Evolutionary conservation across 2,888 invertebrate genomes (phyloP).

Genomic region (Dicyrtomina minuta): DNA sequence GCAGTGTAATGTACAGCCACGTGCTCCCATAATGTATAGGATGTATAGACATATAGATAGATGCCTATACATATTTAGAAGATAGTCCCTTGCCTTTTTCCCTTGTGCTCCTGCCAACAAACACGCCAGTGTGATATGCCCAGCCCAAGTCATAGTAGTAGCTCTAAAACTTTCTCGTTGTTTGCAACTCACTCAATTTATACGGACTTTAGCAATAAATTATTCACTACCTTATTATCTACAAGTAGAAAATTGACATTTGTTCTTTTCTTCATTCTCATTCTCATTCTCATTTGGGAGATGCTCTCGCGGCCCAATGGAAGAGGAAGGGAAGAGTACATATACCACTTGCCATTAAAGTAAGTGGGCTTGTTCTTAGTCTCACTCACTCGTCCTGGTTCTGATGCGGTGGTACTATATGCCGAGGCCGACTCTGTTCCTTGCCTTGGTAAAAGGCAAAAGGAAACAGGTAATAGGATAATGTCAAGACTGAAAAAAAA

Average conservation of each 20-base stretch:
- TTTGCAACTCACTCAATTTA: slow-evolving; percentile 23
- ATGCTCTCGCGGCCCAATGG: background rate
- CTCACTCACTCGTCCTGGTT: too few species aligned
- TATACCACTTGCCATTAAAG: slow-evolving; percentile 21
- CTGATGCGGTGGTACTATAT: too few species aligned
- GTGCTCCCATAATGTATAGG: too few species aligned
- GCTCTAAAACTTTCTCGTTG: slow-evolving; percentile 12
- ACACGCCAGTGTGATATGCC: too few species aligned
- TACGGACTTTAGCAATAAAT: slow-evolving; percentile 11
- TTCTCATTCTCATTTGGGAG: background rate
- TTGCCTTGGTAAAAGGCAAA: background rate
- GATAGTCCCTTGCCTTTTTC: too few species aligned
- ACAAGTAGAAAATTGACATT: slow-evolving; percentile 6
- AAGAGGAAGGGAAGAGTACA: background rate
- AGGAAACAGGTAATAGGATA: slow-evolving; percentile 19
- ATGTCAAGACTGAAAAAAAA: slow-evolving; percentile 5
- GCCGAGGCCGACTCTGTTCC: too few species aligned
- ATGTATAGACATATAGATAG: too few species aligned
- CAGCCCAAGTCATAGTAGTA: too few species aligned
- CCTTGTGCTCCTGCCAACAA: too few species aligned
- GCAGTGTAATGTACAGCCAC: too few species aligned
- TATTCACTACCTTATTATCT: slow-evolving; percentile 24
- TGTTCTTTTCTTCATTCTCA: slow-evolving; percentile 8
- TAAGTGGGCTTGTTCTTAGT: slow-evolving; percentile 12
- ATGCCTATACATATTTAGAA: too few species aligned